Conservation (phyloP, 2,888 invertebrate species). For the Drosophila atripex region DNA sequence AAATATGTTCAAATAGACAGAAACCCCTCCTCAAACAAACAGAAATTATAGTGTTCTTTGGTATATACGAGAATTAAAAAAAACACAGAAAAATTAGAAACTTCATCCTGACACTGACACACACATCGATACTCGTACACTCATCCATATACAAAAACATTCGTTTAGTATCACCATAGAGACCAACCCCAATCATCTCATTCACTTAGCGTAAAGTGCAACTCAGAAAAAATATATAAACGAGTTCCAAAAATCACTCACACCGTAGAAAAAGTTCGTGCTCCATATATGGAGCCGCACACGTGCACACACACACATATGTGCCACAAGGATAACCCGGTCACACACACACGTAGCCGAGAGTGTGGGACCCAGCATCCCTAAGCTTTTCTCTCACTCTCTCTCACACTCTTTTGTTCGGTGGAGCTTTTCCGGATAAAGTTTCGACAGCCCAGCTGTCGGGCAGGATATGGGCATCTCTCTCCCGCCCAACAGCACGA, state of each 20-base stretch:
- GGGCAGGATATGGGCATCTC: constrained; percentile 29
- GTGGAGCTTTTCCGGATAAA: constrained; percentile 59
- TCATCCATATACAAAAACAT: background rate
- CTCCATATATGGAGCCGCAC: constrained; percentile 55
- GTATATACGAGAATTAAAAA: constrained; percentile 3
- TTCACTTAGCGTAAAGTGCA: constrained; percentile 39
- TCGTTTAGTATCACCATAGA: constrained; percentile 25
- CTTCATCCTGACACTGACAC: constrained; percentile 16
- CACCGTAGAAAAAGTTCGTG: constrained; percentile 40
- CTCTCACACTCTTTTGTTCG: constrained; percentile 9
- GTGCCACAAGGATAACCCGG: constrained; percentile 65
- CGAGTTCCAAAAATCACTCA: constrained; percentile 26
- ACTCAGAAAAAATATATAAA: constrained; percentile 16
- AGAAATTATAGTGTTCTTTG: constrained; percentile 14
- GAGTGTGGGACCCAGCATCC: constrained; percentile 44
- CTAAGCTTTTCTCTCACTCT: constrained; percentile 10
- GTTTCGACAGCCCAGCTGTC: constrained; percentile 28
- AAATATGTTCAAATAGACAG: constrained; percentile 25
- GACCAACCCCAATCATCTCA: constrained; percentile 17
- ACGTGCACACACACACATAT: constrained; percentile 25
- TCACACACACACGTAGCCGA: constrained; percentile 45
- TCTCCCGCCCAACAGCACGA: constrained; percentile 2
- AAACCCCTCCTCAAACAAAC: constrained; percentile 8
- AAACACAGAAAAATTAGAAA: constrained; percentile 15
- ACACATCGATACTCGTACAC: constrained; percentile 11